phyloP scores from a whole-genome alignment of 2,113 vertebrate genomes.

The Coptodon rendalli region DNA sequence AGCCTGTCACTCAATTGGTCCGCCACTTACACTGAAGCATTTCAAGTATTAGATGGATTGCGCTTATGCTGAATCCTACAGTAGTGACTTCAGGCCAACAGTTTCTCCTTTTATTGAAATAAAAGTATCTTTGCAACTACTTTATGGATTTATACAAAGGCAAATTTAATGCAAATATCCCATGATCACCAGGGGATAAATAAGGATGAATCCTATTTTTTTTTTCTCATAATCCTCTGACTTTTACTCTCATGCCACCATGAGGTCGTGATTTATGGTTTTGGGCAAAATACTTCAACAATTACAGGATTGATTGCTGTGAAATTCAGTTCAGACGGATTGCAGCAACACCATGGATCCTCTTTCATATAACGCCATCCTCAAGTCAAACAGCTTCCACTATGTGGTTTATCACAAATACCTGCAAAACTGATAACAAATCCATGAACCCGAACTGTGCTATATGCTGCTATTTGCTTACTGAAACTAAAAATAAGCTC shows the following conservation, averaged over 20 bases:
- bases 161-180: neutral
- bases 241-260: neutral
- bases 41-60: neutral
- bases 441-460: neutral
- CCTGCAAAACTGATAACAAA: neutral
- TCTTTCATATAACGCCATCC: neutral
- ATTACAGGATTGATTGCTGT: neutral
- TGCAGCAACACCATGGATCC: neutral
- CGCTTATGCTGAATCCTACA: neutral
- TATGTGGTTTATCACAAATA: neutral
- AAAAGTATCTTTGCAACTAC: neutral
- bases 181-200: neutral
- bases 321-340: neutral
- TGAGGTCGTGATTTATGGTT: neutral
- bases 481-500: neutral
- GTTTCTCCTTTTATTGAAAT: neutral
- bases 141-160: neutral
- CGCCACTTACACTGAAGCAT: neutral
- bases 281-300: neutral
- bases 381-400: neutral
- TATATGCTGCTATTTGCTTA: neutral
- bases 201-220: neutral
- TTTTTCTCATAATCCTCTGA: neutral
- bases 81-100: neutral
- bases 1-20: neutral